Evolutionary conservation across 2,113 vertebrate species (phyloP), one percentile per base, ranked within the genome.

Genomic region (Ifrita kowaldi): DNA sequence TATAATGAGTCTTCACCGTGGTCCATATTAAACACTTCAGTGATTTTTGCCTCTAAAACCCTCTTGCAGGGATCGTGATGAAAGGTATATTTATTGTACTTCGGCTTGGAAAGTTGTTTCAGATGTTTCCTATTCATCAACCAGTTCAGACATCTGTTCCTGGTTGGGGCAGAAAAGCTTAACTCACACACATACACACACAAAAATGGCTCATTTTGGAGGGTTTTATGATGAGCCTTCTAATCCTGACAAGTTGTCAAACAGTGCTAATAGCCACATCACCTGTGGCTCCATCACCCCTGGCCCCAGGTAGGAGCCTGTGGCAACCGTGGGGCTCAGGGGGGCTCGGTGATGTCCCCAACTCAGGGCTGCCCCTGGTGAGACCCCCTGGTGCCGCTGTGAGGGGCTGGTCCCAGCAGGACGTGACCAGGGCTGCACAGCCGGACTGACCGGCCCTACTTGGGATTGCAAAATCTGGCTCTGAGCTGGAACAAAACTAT

Each of bases 51-150:
- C 97, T 97, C 95, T 97, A 94, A 97, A 95, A 97, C 97, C 97
- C 97, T 97, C 95, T 97, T 94, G 92, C 94, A 94, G 93, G 96
- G 95, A 98, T 97, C 27, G 98, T 98, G 98, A 98, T 99, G 98
- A 99, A 99, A 99, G 98, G 97, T 98, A 98, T 98, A 99, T 99
- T 99, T 99, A 99, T 99, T 98, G 98, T 97, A 98, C 98, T 98
- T 98, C 97, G 94, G 97, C 97, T 98, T 85, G 97, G 97, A 98
- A 98, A 99, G 98, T 99, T 98, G 98, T 99, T 99, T 99, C 99
- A 99, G 98, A 99, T 99, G 99, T 99, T 99, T 99, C 98, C 94
- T 98, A 98, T 99, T 99, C 98, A 94, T 98, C 97, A 97, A 97
- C 98, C 97, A 97, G 98, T 97, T 98, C 97, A 96, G 97, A 98